Evolutionary conservation across 2,797 vertebrate species (phyloP).

Genomic region (Sciaenops ocellatus): DNA sequence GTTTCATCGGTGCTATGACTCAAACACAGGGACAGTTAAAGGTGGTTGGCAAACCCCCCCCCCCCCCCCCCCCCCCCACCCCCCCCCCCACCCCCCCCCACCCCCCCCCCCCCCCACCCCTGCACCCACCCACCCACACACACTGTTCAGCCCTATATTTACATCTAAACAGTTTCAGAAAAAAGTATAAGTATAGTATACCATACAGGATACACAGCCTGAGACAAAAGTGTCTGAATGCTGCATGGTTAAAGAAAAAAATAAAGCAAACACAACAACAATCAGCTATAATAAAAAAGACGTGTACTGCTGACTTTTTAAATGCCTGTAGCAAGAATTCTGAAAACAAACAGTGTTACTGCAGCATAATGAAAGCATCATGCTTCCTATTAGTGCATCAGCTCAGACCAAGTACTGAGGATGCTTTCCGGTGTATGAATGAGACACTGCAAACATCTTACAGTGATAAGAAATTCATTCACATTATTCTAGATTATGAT

Average conservation of each 20-base stretch:
- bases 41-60: slow-evolving; percentile 45
- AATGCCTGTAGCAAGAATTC: slow-evolving; percentile 52
- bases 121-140: slow-evolving; percentile 51
- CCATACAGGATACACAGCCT: slow-evolving; percentile 2
- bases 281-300: slow-evolving; percentile 46
- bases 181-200: slow-evolving; percentile 39
- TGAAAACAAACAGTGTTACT: slow-evolving; percentile 49
- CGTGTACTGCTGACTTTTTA: slow-evolving; percentile 43
- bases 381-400: slow-evolving; percentile 48
- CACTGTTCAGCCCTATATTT: slow-evolving; percentile 48
- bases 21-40: slow-evolving; percentile 57
- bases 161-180: slow-evolving; percentile 26
- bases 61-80: slow-evolving; percentile 41
- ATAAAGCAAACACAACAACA: slow-evolving; percentile 32
- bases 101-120: slow-evolving; percentile 34
- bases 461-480: background rate
- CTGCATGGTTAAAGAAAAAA: slow-evolving; percentile 8
- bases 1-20: slow-evolving; percentile 68
- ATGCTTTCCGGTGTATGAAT: slow-evolving; percentile 10
- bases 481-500: background rate
- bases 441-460: slow-evolving; percentile 24
- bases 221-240: slow-evolving; percentile 20
- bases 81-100: slow-evolving; percentile 43
- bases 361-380: slow-evolving; percentile 57
- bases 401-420: slow-evolving; percentile 25